Evolutionary conservation across 2,888 invertebrate genomes (phyloP).

Genomic region (Cataglyphis livida): DNA sequence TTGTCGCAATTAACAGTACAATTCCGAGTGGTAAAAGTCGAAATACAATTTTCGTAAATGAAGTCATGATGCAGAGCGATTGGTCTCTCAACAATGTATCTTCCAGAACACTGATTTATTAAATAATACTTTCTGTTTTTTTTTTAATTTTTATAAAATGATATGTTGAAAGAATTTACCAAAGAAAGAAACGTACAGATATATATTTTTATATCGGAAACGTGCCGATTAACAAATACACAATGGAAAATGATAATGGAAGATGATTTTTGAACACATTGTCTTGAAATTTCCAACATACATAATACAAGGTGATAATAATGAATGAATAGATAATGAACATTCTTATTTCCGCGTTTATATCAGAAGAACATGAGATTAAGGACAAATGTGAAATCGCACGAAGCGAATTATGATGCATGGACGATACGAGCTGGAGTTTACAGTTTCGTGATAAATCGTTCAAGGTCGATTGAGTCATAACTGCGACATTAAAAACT

Average conservation of each 20-base stretch:
- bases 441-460: slow-evolving; percentile 24
- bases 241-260: not conserved
- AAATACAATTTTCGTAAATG: slow-evolving; percentile 4
- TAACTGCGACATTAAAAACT: not conserved
- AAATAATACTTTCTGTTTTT: slow-evolving; percentile 2
- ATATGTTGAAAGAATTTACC: not conserved
- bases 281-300: slow-evolving; percentile 11
- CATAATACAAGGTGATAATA: slow-evolving; percentile 2
- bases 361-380: slow-evolving; percentile 22
- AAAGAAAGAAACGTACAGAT: not conserved
- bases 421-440: not conserved
- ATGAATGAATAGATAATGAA: slow-evolving; percentile 1
- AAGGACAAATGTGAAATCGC: not conserved
- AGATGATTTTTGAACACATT: not conserved
- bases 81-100: not conserved
- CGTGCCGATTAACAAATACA: slow-evolving; percentile 62
- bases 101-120: slow-evolving; percentile 6
- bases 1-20: not conserved
- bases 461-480: slow-evolving; percentile 37
- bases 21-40: slow-evolving; percentile 10
- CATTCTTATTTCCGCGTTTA: not conserved
- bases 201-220: slow-evolving; percentile 63
- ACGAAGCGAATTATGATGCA: slow-evolving; percentile 14
- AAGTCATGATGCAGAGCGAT: not conserved
- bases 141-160: not conserved